Evolutionary conservation across 1,140 invertebrate genomes (phyloP).

Genomic region (Globodera rostochiensis): DNA sequence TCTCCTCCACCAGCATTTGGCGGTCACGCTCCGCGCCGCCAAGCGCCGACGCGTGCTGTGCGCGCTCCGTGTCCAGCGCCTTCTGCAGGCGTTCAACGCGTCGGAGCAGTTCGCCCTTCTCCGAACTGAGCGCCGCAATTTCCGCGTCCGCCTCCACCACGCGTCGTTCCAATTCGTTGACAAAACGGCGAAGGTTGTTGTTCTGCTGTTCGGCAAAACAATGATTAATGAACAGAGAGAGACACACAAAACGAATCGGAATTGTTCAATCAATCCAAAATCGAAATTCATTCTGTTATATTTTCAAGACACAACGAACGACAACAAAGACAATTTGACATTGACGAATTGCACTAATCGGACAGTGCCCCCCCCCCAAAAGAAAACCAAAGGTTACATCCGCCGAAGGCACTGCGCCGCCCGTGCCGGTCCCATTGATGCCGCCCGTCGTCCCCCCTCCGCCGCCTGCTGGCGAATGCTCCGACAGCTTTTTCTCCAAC

Average conservation of each 20-base stretch:
- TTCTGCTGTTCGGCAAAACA: slow-evolving; percentile 25
- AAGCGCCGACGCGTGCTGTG: neutral
- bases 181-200: slow-evolving; percentile 11
- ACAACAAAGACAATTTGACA: no score
- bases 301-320: no score
- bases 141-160: slow-evolving; percentile 30
- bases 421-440: no score
- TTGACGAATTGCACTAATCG: no score
- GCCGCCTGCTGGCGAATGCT: no score
- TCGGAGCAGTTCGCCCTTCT: slow-evolving; percentile 3
- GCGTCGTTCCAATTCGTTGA: slow-evolving; percentile 35
- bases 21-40: slow-evolving; percentile 15
- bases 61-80: slow-evolving; percentile 10
- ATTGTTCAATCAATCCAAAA: slow-evolving; percentile 25
- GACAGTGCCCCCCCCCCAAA: no score
- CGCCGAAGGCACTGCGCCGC: no score
- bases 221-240: slow-evolving; percentile 1
- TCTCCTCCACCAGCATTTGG: slow-evolving; percentile 30
- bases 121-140: slow-evolving; percentile 15
- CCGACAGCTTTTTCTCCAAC: no score
- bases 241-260: slow-evolving; percentile 11
- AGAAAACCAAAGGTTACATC: no score
- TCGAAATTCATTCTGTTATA: no score
- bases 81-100: slow-evolving; percentile 20
- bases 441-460: no score